Conservation (phyloP, 2,888 invertebrate species). For the Tuta absoluta region DNA sequence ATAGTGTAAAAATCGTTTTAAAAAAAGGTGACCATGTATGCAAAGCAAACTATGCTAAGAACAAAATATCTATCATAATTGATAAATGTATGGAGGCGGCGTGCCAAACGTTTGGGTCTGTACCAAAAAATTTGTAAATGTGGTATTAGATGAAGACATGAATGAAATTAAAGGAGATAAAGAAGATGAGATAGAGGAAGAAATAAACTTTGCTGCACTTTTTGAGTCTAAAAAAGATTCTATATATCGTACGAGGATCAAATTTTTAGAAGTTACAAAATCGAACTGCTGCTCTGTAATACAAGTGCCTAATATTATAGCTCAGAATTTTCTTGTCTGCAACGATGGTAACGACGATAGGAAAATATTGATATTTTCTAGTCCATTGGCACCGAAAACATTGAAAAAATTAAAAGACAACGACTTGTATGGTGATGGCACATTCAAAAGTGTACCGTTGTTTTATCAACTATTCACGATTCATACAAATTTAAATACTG, state of each 20-base stretch:
- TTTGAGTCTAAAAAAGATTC: slow-evolving; percentile 4
- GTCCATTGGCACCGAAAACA: too few species aligned
- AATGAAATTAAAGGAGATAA: not conserved
- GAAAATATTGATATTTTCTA: too few species aligned
- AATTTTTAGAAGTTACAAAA: not conserved
- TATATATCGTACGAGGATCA: not conserved
- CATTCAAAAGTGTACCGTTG: too few species aligned
- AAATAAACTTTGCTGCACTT: not conserved
- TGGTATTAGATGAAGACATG: slow-evolving; percentile 1
- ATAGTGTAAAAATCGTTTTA: too few species aligned
- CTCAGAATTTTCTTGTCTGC: too few species aligned
- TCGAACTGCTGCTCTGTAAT: not conserved
- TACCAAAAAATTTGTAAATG: not conserved
- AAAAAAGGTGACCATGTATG: too few species aligned
- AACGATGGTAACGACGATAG: too few species aligned
- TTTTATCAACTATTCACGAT: too few species aligned
- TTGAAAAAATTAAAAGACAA: too few species aligned
- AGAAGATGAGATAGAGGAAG: slow-evolving; percentile 2
- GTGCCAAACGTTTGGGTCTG: not conserved
- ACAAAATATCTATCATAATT: not conserved
- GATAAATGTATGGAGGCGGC: not conserved
- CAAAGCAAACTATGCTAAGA: not conserved
- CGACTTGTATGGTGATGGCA: too few species aligned
- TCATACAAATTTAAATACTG: too few species aligned
- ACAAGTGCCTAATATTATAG: slow-evolving; percentile 2